Evolutionary conservation across 64 coral and sea anemone genomes (phyloP), one percentile per base, ranked within the genome.

Genomic region (Anthopleura sola): DNA sequence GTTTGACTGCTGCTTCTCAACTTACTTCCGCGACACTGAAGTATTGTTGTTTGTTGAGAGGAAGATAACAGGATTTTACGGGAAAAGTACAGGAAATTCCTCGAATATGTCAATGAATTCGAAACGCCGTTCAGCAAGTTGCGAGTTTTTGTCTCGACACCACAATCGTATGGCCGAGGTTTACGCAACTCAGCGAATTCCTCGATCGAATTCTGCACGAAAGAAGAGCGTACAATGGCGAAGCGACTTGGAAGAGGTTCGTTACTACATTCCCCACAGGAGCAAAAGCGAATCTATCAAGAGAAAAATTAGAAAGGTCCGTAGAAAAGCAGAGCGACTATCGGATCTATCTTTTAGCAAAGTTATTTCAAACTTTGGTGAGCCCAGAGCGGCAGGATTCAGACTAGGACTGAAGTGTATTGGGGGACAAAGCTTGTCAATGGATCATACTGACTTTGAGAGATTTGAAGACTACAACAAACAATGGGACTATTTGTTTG

Each of bases 191-290:
- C 24, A 92, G 31, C 74, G 86, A 82, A 54, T 78, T 66, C 85
- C 90, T 2, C 50, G 94, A 1, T 88, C 68, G 6, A 56, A 68
- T n/a, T 95, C 94, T 6, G 91, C 86, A 75, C 36, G 90, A 37
- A 95, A 95, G 78, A 95, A 95, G 33, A 92, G 78, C 36, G 94
- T 95, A 1, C 90, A 95, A 13, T 95, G 94, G 94, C 82, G 80
- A 0, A 83, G 82, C 4, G 83, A 95, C 24, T 85, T 95, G 0
- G 94, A 95, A 48, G 82, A 95, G 23, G 87, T 95, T 5, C 86
- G 94, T 26, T 95, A 95, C 75, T 95, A 86, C 37, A 60, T 83
- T 14, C 94, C 90, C 14, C 83, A 91, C 3, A 88, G 91, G 49
- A 86, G 75, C 55, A 95, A 75, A 24, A 86, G 82, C 29, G 84